Evolutionary conservation across 2,797 vertebrate species (phyloP), one percentile per base, ranked within the genome.

Genomic region (Rhodeus uyekii): DNA sequence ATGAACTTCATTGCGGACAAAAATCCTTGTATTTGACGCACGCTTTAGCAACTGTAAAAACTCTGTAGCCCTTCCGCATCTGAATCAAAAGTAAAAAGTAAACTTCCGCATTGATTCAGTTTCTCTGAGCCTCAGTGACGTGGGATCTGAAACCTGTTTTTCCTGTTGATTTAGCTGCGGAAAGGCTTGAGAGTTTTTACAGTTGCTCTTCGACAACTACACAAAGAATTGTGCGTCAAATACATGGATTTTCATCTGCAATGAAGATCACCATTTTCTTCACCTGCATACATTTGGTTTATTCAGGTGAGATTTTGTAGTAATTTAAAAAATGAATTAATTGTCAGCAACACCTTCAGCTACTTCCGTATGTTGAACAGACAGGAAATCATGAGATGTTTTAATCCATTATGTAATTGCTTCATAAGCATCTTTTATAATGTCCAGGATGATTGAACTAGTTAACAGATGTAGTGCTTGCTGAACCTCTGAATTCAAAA

Each of bases 191-290:
- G 0, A 19, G 61, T 19, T 19, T 38, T 5, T 65, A 5, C 9
- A 36, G 61, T n/a, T 1, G 0, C 18, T 22, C 19, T 13, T n/a
- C 3, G 0, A 13, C 9, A 0, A 13, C 2, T 65, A 12, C 10
- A 38, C 29, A n/a, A 55, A 24, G 8, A 46, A 18, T 19, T 5
- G 1, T 2, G 63, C 1, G 9, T n/a, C 9, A 7, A 12, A 38
- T 6, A 5, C 9, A 38, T 2, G 4, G 2, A 5, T 65, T 38
- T 67, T 39, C 22, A 2, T 72, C 29, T 6, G 4, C 0, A 50
- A 72, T 72, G 69, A 72, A 34, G 8, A 19, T 50, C 16, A 5
- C 34, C 0, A 22, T 48, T 3, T 32, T 72, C 8, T 22, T 22
- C 29, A 6, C 50, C 29, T 48, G 0, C 2, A 0, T 72, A 5